These are phyloP conservation scores for Agrochola macilenta DNA, from an alignment of 2,888 invertebrate species.

Conservation along the genomic window DNA sequence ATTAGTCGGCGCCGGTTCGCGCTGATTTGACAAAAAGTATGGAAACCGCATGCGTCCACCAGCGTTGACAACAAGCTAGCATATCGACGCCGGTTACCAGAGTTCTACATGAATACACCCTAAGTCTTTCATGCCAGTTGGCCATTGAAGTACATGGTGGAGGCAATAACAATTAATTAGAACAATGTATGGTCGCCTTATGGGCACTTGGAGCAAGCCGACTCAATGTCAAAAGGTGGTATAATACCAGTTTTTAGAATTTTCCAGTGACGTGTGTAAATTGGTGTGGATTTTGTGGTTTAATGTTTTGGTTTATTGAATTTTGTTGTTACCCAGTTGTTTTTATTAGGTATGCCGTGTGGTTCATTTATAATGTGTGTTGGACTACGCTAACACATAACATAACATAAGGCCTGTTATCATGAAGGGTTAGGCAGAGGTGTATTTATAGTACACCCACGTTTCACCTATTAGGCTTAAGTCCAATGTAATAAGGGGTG, in stretches of 20 bases:
- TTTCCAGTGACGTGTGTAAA: slow-evolving; percentile 41
- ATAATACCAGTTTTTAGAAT: slow-evolving; percentile 58
- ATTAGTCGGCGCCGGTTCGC: too few species aligned
- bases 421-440: background rate
- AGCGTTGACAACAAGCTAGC: background rate
- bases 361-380: background rate
- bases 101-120: background rate
- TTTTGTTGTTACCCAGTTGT: background rate
- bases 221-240: slow-evolving; percentile 71
- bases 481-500: too few species aligned
- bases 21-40: background rate
- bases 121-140: slow-evolving; percentile 79
- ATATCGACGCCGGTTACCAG: background rate
- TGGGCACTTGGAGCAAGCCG: slow-evolving; percentile 64
- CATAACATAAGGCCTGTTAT: background rate
- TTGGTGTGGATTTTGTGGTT: slow-evolving; percentile 42
- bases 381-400: background rate
- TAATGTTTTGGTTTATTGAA: slow-evolving; percentile 34
- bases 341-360: slow-evolving; percentile 11
- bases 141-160: slow-evolving; percentile 81
- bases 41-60: background rate
- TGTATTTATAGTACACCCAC: too few species aligned
- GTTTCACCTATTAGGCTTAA: too few species aligned
- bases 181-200: slow-evolving; percentile 81
- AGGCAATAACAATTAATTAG: slow-evolving; percentile 88